Conservation (phyloP, 2,888 invertebrate species). For the Camptogramma bilineatum region DNA sequence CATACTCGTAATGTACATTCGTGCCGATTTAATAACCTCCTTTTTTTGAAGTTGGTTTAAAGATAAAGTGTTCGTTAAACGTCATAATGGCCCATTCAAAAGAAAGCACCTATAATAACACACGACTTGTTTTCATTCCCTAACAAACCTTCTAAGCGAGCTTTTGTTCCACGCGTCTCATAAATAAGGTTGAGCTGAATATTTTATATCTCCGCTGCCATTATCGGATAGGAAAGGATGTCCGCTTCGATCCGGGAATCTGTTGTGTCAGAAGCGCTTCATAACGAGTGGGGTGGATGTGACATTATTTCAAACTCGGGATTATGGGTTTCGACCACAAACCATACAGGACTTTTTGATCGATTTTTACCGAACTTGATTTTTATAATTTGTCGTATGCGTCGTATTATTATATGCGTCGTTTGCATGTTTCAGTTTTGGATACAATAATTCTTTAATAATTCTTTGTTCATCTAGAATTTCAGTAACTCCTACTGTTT, state of each 20-base stretch:
- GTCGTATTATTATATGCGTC: too few species aligned
- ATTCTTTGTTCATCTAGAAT: too few species aligned
- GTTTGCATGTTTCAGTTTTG: too few species aligned
- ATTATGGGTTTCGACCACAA: background rate
- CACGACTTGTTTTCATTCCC: conserved; percentile 47
- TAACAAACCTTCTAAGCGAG: conserved; percentile 55
- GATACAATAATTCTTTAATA: too few species aligned
- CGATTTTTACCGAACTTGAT: background rate
- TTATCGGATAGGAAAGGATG: conserved; percentile 73
- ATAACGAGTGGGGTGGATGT: conserved; percentile 40
- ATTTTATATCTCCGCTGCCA: conserved; percentile 74
- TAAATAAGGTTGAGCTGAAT: conserved; percentile 77
- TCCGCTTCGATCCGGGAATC: conserved; percentile 69
- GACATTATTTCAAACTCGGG: conserved; percentile 11
- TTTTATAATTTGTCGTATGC: too few species aligned
- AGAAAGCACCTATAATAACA: background rate
- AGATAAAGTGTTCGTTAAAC: too few species aligned
- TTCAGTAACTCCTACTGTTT: too few species aligned
- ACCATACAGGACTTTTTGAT: background rate
- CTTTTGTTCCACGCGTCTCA: conserved; percentile 67
- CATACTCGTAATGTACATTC: too few species aligned
- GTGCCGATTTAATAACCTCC: too few species aligned
- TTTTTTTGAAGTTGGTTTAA: too few species aligned
- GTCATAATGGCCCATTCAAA: background rate
- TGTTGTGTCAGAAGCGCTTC: conserved; percentile 51